phyloP scores from a whole-genome alignment of 2,113 vertebrate genomes.

The Albula glossodonta region DNA sequence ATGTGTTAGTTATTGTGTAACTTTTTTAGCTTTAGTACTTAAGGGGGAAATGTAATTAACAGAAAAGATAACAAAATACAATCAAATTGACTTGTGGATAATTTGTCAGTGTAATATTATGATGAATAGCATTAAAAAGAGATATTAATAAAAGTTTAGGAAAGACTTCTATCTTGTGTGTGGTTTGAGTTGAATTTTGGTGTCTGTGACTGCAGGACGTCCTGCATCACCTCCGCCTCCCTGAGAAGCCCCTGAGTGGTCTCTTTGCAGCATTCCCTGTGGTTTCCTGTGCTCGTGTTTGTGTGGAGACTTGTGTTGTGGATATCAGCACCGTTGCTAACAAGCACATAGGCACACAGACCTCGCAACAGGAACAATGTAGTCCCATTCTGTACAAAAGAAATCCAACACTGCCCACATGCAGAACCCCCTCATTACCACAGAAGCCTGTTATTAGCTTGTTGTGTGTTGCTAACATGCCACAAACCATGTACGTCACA shows the following conservation, averaged over 20 bases:
- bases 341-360: background rate
- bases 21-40: conserved; percentile 70
- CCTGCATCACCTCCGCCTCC: background rate
- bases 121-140: conserved; percentile 60
- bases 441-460: background rate
- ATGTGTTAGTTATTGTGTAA: conserved; percentile 70
- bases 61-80: conserved; percentile 57
- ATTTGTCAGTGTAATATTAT: conserved; percentile 67
- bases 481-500: background rate
- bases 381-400: background rate
- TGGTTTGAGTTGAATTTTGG: too few species aligned
- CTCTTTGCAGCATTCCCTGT: too few species aligned
- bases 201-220: background rate
- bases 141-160: conserved; percentile 67
- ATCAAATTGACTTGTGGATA: conserved; percentile 64
- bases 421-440: background rate
- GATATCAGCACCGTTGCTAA: background rate
- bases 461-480: background rate
- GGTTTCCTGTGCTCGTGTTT: background rate
- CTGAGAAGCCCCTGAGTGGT: too few species aligned
- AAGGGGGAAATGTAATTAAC: conserved; percentile 64
- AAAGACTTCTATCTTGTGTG: conserved; percentile 1
- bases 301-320: background rate
- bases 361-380: background rate
- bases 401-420: background rate